Evolutionary conservation across 2,888 invertebrate genomes (phyloP), one percentile per base, ranked within the genome.

Genomic region (Trilocha varians): DNA sequence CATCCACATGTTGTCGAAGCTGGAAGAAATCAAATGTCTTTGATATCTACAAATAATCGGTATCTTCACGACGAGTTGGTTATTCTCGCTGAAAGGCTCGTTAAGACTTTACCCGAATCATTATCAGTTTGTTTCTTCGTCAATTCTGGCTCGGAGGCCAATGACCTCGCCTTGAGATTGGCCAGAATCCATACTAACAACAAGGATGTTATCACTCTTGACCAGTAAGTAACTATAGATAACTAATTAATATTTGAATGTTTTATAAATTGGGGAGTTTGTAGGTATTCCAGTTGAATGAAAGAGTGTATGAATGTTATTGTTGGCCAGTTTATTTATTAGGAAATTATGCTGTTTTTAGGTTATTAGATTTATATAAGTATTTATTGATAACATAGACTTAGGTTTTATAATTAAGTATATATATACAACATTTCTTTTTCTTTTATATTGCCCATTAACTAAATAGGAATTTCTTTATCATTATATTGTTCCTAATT

Each of bases 131-230:
- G 98, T 65, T 99, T 94, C 85, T 93, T 99, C 70, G 97, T 98
- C 42, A 99, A 99, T 82, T 99, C 99, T 0, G 99, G 99, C 8
- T 99, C 98, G 5, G 99, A 99, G 83, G 99, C 99, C 6, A 99
- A 99, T 75, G 99, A 99, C 84, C 88, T 99, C 57, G 99, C 99
- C 0, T 76, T 99, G 34, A 90, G 98, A 45, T 85, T 99, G 47
- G 97, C 98, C 0, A 88, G 93, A 47, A 91, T 95, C 41, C 94
- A 97, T 73, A 98, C 98, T 1, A 92, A 93, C 60, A 91, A 93
- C 50, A 89, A 91, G 58, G 98, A 99, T 72, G 89, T 98, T 54
- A 93, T 99, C 61, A 94, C 96, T 0, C 83, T 99, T 42, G 98
- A 99, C 83, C 98, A 98, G 99, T 99, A 89, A 94, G 96, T 93